Evolutionary conservation across 1,140 invertebrate species (phyloP), one percentile per base, ranked within the genome.

Genomic region (Rhizoglyphus robini): DNA sequence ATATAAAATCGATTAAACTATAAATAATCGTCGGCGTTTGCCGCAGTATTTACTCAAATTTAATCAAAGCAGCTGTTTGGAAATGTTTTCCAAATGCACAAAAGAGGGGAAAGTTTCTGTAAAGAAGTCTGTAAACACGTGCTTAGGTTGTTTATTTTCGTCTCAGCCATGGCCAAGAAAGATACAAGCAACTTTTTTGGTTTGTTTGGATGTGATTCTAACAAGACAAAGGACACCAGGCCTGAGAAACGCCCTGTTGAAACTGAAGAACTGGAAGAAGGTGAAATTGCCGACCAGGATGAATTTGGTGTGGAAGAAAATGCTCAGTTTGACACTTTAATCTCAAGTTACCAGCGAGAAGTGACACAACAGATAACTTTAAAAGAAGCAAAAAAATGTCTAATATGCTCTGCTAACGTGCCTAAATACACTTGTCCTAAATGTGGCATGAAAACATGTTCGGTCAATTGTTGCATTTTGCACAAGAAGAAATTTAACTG

Each of bases 341-440:
- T 30, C 15, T 29, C 15, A n/a, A 15, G 38, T 32, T 60, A n/a
- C 36, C 18, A 3, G 15, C 15, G 15, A 23, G 58, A 60, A 60
- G 15, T 38, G 15, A 20, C 3, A 1, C 2, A 8, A 1, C 31
- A 60, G 29, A 11, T 20, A 63, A 27, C 20, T n/a, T 2, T 4
- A n/a, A 64, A 48, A 48, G 18, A 51, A 3, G 1, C 1, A 36
- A 60, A 66, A 25, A 47, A 46, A 32, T 67, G 66, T 67, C 8
- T 15, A 36, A 63, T 67, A n/a, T 67, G 66, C 48, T 8, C 25
- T 8, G 30, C 20, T 5, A 63, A 32, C 54, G 1, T 20, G 29
- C 25, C 25, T 32, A 67, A 67, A 63, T 67, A 67, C 30, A 48
- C 29, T 13, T 67, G 66, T 57, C 66, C 66, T n/a, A 1, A n/a